phyloP scores from a whole-genome alignment of 1,140 invertebrate species.

The Drosophila pachea region DNA sequence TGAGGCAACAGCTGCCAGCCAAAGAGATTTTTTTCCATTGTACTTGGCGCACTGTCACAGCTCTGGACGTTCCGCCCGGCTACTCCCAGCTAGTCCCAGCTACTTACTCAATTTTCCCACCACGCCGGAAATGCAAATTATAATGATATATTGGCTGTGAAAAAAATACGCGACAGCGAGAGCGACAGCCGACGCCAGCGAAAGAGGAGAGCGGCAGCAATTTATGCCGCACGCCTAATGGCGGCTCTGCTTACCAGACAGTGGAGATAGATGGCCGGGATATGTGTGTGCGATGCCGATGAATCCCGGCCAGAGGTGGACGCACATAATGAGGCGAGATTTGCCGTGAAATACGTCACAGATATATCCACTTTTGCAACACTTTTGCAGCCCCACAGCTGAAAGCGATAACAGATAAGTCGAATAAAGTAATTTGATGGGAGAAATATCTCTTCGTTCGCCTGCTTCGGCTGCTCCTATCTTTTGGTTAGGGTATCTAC shows the following conservation, averaged over 20 bases:
- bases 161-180: conserved; percentile 73
- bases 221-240: conserved; percentile 23
- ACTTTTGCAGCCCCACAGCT: no score
- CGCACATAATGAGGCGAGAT: neutral
- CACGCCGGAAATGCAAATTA: conserved; percentile 75
- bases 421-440: neutral
- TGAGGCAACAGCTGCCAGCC: conserved; percentile 72
- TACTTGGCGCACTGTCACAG: conserved; percentile 9
- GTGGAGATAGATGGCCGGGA: conserved; percentile 1
- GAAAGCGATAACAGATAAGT: neutral
- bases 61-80: conserved; percentile 15
- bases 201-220: conserved; percentile 36
- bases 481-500: conserved; percentile 33
- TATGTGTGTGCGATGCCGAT: neutral
- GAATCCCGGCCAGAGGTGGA: neutral
- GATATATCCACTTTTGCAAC: neutral
- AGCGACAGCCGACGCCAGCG: conserved; percentile 48
- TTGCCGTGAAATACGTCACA: neutral
- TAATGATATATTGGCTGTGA: conserved; percentile 78
- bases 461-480: neutral
- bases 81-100: conserved; percentile 26
- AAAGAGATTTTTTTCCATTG: conserved; percentile 55
- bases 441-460: neutral
- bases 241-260: neutral
- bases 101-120: conserved; percentile 71